These are phyloP conservation scores for Gadopsis marmoratus DNA, from an alignment of 2,797 vertebrate genomes.

Conservation along the genomic window DNA sequence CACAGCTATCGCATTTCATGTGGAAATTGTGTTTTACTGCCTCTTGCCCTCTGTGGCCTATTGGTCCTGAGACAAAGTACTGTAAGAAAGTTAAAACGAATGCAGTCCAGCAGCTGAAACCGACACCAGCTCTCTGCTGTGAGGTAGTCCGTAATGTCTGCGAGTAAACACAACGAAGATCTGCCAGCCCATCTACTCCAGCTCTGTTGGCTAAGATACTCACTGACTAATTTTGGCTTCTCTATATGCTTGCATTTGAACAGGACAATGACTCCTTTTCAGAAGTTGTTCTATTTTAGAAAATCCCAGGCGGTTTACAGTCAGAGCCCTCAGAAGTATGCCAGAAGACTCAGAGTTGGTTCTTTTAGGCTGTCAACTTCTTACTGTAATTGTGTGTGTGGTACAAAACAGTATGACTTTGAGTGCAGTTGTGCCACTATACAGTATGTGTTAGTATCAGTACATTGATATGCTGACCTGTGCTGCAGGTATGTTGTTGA, in stretches of 20 bases:
- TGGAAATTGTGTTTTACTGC: constrained; percentile 50
- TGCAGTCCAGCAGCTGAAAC: constrained; percentile 55
- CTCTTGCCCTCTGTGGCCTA: constrained; percentile 16
- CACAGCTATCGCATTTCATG: constrained; percentile 60
- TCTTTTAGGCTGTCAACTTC: constrained; percentile 70
- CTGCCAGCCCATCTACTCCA: constrained; percentile 61
- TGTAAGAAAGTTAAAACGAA: constrained; percentile 38
- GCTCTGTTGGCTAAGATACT: constrained; percentile 59
- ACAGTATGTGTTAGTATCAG: constrained; percentile 44
- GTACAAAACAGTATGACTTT: constrained; percentile 17
- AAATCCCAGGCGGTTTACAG: constrained; percentile 75
- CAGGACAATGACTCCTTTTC: constrained; percentile 78
- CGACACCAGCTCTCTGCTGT: constrained; percentile 45
- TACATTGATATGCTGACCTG: constrained; percentile 37
- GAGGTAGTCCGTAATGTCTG: constrained; percentile 39
- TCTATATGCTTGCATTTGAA: constrained; percentile 52
- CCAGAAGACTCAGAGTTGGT: constrained; percentile 58
- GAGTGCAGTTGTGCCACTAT: constrained; percentile 11
- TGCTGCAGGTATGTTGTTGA: constrained; percentile 13
- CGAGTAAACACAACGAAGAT: constrained; percentile 36
- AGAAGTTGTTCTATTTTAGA: constrained; percentile 77
- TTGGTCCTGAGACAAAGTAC: constrained; percentile 47
- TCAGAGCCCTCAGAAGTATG: constrained; percentile 64
- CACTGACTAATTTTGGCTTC: constrained; percentile 76
- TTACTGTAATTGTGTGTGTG: constrained; percentile 48